Conservation (phyloP, 2,888 invertebrate genomes). For the Embidobia sp. region DNA sequence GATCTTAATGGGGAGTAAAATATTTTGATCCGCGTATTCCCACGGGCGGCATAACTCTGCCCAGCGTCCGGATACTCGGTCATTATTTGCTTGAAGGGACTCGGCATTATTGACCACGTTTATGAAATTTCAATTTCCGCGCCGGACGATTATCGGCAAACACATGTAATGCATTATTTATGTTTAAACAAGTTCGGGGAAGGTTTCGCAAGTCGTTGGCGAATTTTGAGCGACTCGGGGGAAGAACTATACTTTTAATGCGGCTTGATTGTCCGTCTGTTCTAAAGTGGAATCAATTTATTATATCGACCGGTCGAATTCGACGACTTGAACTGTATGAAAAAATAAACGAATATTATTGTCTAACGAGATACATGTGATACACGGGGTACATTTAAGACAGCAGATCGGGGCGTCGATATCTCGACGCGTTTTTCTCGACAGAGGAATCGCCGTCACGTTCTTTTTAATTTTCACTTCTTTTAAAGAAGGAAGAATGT, state of each 20-base stretch:
- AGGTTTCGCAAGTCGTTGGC: background rate
- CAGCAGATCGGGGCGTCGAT: too few relatives aligned
- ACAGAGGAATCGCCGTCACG: too few relatives aligned
- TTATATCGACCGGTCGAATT: too few relatives aligned
- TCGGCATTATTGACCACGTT: slow-evolving; percentile 50
- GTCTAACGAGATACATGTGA: too few relatives aligned
- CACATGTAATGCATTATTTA: slow-evolving; percentile 40
- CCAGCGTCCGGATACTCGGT: slow-evolving; percentile 40
- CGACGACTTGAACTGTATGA: too few relatives aligned
- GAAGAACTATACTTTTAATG: slow-evolving; percentile 33
- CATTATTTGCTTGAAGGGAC: slow-evolving; percentile 57
- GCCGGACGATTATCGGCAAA: slow-evolving; percentile 22
- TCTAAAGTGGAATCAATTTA: slow-evolving; percentile 11
- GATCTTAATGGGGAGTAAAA: slow-evolving; percentile 55
- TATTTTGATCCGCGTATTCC: slow-evolving; percentile 57
- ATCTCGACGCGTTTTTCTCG: too few relatives aligned
- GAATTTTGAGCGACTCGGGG: too few relatives aligned
- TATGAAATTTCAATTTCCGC: slow-evolving; percentile 55
- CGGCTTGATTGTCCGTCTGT: slow-evolving; percentile 12
- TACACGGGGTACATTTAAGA: too few relatives aligned
- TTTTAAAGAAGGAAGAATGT: slow-evolving; percentile 21
- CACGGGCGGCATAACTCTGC: slow-evolving; percentile 51
- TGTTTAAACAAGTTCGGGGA: slow-evolving; percentile 4
- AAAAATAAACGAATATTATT: too few relatives aligned
- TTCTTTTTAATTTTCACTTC: background rate